Conservation (phyloP, 1,140 invertebrate genomes). For the Ladona fulva region DNA sequence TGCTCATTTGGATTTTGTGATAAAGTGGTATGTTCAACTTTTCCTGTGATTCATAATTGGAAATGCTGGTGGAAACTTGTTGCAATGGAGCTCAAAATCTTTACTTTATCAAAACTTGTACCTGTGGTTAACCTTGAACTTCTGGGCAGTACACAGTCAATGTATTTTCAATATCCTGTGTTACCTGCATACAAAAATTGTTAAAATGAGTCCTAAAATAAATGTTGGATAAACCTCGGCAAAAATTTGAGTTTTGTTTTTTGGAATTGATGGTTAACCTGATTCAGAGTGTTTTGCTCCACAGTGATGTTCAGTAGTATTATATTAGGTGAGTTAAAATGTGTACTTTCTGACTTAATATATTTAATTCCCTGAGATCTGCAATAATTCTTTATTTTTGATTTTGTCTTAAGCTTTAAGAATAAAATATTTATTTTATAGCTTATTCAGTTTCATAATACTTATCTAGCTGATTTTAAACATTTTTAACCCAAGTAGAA, state of each 20-base stretch:
- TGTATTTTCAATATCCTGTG: slow-evolving; percentile 2
- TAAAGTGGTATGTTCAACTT: background rate
- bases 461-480: too few relatives aligned
- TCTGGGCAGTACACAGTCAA: slow-evolving; percentile 8
- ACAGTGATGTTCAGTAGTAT: too few relatives aligned
- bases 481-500: too few relatives aligned
- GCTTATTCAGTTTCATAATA: too few relatives aligned
- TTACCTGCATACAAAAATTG: background rate
- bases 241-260: background rate
- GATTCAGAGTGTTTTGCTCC: too few relatives aligned
- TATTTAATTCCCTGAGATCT: too few relatives aligned
- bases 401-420: too few relatives aligned
- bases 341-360: too few relatives aligned
- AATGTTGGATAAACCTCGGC: background rate
- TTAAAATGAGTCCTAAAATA: background rate
- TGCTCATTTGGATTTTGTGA: background rate
- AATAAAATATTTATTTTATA: too few relatives aligned
- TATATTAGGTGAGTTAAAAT: too few relatives aligned
- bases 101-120: slow-evolving; percentile 6
- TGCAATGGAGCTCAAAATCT: background rate
- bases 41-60: background rate
- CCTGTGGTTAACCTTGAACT: background rate
- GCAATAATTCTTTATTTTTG: too few relatives aligned
- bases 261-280: too few relatives aligned
- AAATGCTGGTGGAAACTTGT: background rate